A percentile compares a stretch with the other conserved stretches of the same genome.
Conservation (phyloP, 2,797 vertebrate genomes). For the Microctenopoma steveboyesi region DNA sequence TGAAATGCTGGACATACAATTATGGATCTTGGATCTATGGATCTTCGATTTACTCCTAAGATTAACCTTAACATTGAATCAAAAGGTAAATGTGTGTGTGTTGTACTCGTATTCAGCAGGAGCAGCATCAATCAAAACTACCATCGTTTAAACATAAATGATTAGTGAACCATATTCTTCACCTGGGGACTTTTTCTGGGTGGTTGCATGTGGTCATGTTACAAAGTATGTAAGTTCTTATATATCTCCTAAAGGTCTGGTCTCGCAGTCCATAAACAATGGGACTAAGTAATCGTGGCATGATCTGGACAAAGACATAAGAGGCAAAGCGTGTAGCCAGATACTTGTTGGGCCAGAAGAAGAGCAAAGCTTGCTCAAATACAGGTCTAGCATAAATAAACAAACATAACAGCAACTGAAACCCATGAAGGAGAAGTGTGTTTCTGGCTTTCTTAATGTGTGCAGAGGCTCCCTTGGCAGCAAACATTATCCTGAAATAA, state of each 20-base stretch:
- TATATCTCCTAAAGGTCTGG: slow-evolving; percentile 41
- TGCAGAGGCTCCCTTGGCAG: slow-evolving; percentile 36
- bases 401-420: slow-evolving; percentile 60
- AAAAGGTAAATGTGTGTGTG: no score
- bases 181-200: not conserved
- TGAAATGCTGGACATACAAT: no score
- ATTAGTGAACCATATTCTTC: not conserved
- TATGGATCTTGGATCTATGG: no score
- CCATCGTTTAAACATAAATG: no score
- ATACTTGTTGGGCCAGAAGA: slow-evolving; percentile 4
- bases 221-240: slow-evolving; percentile 33
- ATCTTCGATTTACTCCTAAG: no score
- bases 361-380: slow-evolving; percentile 20
- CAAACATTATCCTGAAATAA: slow-evolving; percentile 69
- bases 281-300: slow-evolving; percentile 53
- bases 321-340: slow-evolving; percentile 1
- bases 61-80: no score
- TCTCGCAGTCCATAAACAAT: slow-evolving; percentile 60
- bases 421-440: slow-evolving; percentile 61
- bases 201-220: not conserved
- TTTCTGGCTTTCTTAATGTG: slow-evolving; percentile 54
- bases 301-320: slow-evolving; percentile 39
- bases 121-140: no score
- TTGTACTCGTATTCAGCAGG: no score
- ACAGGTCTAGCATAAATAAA: slow-evolving; percentile 33